Evolutionary conservation across 2,797 vertebrate genomes (phyloP), one percentile per base, ranked within the genome.

Genomic region (Sparidentex hasta): DNA sequence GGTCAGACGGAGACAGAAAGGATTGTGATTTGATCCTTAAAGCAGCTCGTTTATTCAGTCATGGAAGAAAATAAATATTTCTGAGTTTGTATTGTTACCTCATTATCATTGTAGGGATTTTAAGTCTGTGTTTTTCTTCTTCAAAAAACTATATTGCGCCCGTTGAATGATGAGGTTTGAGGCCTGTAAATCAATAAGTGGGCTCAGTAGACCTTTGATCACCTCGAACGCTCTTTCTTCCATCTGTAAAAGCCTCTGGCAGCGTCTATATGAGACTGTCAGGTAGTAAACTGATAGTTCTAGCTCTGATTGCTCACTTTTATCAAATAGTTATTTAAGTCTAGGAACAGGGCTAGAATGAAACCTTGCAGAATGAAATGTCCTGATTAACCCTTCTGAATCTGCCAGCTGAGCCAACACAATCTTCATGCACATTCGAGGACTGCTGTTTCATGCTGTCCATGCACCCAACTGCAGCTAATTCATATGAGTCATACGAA

Each of bases 161-260:
- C 7, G 7, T 8, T 33, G 33, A 66, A 63, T 25, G 2, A 38
- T 65, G 63, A 52, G 21, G 78, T 47, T 73, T 66, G 59, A 78
- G 27, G 25, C 76, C 74, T 90, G 79, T 90, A 76, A 90, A 93
- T 92, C 51, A 92, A 72, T 90, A 88, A 75, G 52, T 59, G 73
- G 46, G 70, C 50, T 25, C 65, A 65, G 67, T 33, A 25, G 82
- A 92, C 86, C 89, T 90, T 88, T 88, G 82, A 74, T 61, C 87
- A 16, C 23, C 64, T 75, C 41, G 46, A 86, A 71, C 43, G 20
- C 23, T 3, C 55, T 38, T 69, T 5, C 27, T 70, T 62, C n/a
- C 1, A 20, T 44, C 63, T 23, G 3, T 61, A 70, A 70, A 87
- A 73, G 9, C 38, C 21, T 82, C 3, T 3, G 44, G 54, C 44